phyloP scores from a whole-genome alignment of 2,113 vertebrate genomes.

The Melospiza georgiana region DNA sequence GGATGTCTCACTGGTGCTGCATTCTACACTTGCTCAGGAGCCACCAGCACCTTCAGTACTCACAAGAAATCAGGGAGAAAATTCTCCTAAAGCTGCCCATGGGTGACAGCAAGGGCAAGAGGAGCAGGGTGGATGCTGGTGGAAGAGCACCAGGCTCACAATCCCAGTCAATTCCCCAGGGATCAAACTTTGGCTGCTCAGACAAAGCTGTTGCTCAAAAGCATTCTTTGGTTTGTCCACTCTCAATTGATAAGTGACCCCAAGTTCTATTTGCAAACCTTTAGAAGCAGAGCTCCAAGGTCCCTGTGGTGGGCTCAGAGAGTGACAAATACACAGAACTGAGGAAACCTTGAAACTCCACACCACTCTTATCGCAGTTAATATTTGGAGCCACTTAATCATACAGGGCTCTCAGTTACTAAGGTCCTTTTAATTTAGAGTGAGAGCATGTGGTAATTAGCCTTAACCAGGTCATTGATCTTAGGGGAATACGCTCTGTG shows the following conservation, averaged over 20 bases:
- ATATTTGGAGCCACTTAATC: slow-evolving; percentile 65
- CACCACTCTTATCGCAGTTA: slow-evolving; percentile 11
- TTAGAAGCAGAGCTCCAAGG: background rate
- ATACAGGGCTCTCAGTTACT: slow-evolving; percentile 47
- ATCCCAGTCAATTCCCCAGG: background rate
- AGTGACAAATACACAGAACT: background rate
- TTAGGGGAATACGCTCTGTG: slow-evolving; percentile 13
- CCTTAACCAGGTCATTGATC: slow-evolving; percentile 64
- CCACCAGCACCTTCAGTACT: background rate
- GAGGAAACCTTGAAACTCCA: slow-evolving; percentile 23
- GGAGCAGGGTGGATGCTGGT: background rate
- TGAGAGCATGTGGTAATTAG: slow-evolving; percentile 56
- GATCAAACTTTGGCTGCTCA: background rate
- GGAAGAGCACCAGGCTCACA: background rate
- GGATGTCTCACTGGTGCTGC: background rate
- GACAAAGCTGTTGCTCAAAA: background rate
- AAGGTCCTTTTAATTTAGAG: slow-evolving; percentile 66
- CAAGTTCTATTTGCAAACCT: background rate
- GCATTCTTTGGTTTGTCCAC: background rate
- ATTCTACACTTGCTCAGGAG: background rate
- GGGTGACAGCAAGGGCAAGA: background rate
- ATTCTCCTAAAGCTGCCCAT: background rate
- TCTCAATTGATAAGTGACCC: background rate
- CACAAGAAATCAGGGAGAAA: background rate
- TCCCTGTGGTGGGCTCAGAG: background rate